A percentile compares a stretch with the other conserved stretches of the same genome.
phyloP scores from a whole-genome alignment of 2,888 invertebrate genomes.

The Spicauda simplicius region DNA sequence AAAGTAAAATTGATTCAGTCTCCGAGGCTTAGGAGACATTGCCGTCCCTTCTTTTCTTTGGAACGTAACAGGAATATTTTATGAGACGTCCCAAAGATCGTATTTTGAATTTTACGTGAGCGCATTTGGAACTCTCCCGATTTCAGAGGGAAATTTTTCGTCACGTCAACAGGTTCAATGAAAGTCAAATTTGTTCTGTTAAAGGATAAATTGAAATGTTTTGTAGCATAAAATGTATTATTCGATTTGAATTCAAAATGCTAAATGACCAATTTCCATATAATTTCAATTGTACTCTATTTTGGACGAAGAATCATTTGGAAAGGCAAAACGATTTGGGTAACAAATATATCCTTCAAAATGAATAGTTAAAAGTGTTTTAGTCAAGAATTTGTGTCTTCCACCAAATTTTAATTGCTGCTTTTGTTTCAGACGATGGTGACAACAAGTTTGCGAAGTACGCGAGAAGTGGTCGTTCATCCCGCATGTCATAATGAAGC shows the following conservation, averaged over 20 bases:
- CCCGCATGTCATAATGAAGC: slow-evolving; percentile 13
- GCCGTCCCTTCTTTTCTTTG: slow-evolving; percentile 44
- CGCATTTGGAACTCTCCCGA: slow-evolving; percentile 21
- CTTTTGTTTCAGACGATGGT: slow-evolving; percentile 28
- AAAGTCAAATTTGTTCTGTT: slow-evolving; percentile 14
- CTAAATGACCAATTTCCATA: background rate
- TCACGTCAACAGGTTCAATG: slow-evolving; percentile 21
- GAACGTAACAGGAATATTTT: slow-evolving; percentile 48
- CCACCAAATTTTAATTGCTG: slow-evolving; percentile 19
- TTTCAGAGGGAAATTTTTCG: slow-evolving; percentile 22
- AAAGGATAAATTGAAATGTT: slow-evolving; percentile 7
- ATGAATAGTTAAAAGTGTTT: background rate
- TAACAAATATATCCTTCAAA: background rate
- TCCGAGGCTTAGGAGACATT: slow-evolving; percentile 47
- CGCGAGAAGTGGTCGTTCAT: slow-evolving; percentile 10
- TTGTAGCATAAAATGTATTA: background rate
- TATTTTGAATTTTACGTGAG: slow-evolving; percentile 34
- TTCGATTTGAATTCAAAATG: background rate
- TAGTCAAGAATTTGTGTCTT: background rate
- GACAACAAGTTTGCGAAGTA: slow-evolving; percentile 12
- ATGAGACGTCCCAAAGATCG: slow-evolving; percentile 39
- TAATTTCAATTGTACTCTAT: too few relatives aligned
- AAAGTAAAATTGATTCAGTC: slow-evolving; percentile 56
- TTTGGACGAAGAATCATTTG: too few relatives aligned
- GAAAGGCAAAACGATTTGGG: background rate